Conservation (phyloP, 2,888 invertebrate genomes). For the Euplexia lucipara region DNA sequence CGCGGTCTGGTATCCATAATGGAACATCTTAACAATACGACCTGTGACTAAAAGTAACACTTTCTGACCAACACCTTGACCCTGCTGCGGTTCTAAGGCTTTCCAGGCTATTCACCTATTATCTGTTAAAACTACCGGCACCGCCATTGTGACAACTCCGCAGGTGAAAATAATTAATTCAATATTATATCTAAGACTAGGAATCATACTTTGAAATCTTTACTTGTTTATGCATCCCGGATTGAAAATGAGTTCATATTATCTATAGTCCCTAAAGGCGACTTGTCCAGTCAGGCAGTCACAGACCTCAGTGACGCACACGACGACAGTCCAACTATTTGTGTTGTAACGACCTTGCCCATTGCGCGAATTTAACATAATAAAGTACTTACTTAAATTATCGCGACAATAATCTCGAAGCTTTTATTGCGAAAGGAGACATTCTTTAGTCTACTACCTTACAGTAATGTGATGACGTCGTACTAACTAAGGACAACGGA, state of each 20-base stretch:
- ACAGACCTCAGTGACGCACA: constrained; percentile 8
- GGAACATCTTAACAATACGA: no score
- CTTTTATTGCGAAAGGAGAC: neutral
- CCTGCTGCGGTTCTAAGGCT: no score
- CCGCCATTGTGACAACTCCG: no score
- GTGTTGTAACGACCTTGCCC: constrained; percentile 1
- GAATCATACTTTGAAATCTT: no score
- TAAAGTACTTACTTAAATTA: constrained; percentile 6
- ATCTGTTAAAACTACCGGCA: no score
- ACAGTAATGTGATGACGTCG: neutral
- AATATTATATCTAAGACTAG: no score
- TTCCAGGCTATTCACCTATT: no score
- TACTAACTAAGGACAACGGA: neutral
- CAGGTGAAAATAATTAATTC: no score
- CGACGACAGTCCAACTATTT: constrained; percentile 3
- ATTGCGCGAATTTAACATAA: constrained; percentile 1
- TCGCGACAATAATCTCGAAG: neutral
- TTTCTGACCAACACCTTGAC: no score
- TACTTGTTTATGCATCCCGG: neutral
- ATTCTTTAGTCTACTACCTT: neutral
- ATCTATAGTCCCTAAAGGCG: neutral
- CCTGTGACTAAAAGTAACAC: no score
- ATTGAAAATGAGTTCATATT: neutral
- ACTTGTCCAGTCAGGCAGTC: constrained; percentile 1
- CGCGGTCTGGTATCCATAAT: no score